Percentiles rank a stretch among this genome's conserved stretches.
Conservation (phyloP, 2,888 invertebrate species). For the Pseudoips prasinana region DNA sequence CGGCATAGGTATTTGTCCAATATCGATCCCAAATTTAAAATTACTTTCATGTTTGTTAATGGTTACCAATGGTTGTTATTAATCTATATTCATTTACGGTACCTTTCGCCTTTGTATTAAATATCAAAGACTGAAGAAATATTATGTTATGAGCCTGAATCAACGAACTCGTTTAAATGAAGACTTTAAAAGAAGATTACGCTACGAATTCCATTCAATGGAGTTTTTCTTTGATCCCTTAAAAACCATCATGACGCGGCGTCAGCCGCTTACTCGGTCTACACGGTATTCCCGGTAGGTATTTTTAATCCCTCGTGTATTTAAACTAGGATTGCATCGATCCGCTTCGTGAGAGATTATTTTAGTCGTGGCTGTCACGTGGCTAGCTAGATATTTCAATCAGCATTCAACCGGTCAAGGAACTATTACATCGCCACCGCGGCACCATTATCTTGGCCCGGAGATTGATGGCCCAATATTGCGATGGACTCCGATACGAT, state of each 20-base stretch:
- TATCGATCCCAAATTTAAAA: conserved; percentile 44
- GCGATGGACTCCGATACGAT: conserved; percentile 51
- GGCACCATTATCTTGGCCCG: conserved; percentile 62
- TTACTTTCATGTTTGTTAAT: too few species aligned
- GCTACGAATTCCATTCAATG: conserved; percentile 3
- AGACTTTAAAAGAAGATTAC: background rate
- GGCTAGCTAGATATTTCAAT: conserved; percentile 59
- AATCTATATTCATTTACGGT: too few species aligned
- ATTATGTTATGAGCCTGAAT: too few species aligned
- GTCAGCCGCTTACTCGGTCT: conserved; percentile 2
- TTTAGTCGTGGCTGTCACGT: conserved; percentile 34
- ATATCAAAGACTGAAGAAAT: too few species aligned
- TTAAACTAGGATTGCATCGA: conserved; percentile 27
- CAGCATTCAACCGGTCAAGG: conserved; percentile 56
- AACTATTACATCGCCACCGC: conserved; percentile 61
- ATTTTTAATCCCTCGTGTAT: conserved; percentile 25
- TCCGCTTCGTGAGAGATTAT: conserved; percentile 39
- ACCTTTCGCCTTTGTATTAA: too few species aligned
- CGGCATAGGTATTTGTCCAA: conserved; percentile 32
- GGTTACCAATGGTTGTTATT: too few species aligned
- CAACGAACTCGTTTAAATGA: too few species aligned
- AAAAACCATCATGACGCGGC: too few species aligned
- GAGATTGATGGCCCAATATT: conserved; percentile 72
- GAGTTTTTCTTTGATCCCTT: conserved; percentile 12
- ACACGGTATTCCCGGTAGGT: conserved; percentile 9